phyloP scores from a whole-genome alignment of 1,140 invertebrate species.

The Harpegnathos saltator region DNA sequence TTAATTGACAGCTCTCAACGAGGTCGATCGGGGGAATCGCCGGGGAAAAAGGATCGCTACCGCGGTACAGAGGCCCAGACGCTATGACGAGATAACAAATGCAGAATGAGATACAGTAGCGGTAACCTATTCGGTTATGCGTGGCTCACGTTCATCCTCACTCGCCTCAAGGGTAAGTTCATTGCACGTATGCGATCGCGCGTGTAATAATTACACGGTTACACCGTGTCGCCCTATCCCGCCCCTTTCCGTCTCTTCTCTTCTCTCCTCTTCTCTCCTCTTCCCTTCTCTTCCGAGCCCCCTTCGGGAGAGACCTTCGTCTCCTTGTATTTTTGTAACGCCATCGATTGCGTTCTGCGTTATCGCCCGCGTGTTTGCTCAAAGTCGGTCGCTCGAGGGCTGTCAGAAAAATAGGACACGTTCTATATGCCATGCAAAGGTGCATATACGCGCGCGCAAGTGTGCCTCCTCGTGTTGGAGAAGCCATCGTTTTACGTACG shows the following conservation, averaged over 20 bases:
- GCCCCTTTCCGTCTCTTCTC: too few species aligned
- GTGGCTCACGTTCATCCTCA: slow-evolving; percentile 82
- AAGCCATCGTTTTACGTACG: too few species aligned
- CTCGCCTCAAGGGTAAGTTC: slow-evolving; percentile 81
- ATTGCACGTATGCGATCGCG: not conserved
- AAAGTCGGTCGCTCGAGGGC: slow-evolving; percentile 34
- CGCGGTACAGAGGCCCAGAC: slow-evolving; percentile 42
- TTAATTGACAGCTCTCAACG: not conserved
- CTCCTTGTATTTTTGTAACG: slow-evolving; percentile 30
- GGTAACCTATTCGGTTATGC: slow-evolving; percentile 84
- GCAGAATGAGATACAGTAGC: slow-evolving; percentile 85
- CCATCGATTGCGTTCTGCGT: slow-evolving; percentile 22
- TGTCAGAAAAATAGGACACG: slow-evolving; percentile 39
- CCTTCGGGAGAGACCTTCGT: not conserved
- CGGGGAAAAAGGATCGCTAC: not conserved
- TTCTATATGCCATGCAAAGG: slow-evolving; percentile 40
- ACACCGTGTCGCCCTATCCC: not conserved
- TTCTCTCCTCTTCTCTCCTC: too few species aligned
- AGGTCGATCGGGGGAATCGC: not conserved
- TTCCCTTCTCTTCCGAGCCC: not conserved
- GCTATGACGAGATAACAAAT: slow-evolving; percentile 85
- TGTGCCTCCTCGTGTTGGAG: too few species aligned
- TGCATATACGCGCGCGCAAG: slow-evolving; percentile 13
- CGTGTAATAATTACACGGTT: not conserved
- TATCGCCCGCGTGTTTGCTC: slow-evolving; percentile 4